Evolutionary conservation across 2,113 vertebrate genomes (phyloP).

Genomic region (Hylia prasina): DNA sequence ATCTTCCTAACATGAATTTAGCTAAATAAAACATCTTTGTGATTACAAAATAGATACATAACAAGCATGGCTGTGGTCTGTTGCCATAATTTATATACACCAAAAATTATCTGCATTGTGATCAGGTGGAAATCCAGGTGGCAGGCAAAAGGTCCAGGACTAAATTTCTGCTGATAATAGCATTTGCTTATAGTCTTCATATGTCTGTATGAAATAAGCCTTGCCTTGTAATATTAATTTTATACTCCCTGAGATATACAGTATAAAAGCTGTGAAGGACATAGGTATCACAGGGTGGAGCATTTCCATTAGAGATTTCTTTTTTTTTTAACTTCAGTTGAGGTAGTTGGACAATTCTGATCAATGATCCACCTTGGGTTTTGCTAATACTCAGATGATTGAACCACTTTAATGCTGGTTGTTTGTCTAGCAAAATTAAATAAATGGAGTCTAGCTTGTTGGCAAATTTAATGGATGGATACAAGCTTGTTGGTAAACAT

Average conservation of each 20-base stretch:
- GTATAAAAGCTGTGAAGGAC: neutral
- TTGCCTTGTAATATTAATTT: neutral
- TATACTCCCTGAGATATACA: neutral
- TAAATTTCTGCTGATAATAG: neutral
- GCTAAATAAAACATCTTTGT: neutral
- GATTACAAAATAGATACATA: neutral
- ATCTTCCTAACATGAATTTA: neutral
- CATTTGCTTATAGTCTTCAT: neutral
- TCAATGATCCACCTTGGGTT: neutral
- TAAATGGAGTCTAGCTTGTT: neutral
- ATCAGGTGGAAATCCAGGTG: neutral
- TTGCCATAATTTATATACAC: neutral
- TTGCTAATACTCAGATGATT: neutral
- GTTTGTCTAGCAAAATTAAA: neutral
- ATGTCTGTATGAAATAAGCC: neutral
- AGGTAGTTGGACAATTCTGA: neutral
- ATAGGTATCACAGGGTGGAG: neutral
- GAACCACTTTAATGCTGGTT: neutral
- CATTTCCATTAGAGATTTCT: neutral
- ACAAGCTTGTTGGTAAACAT: neutral
- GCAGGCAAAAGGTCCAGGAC: neutral
- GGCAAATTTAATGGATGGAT: neutral
- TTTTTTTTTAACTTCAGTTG: neutral
- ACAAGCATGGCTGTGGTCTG: neutral
- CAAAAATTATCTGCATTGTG: neutral